These are phyloP conservation scores for Papilio xuthus DNA, from an alignment of 1,140 invertebrate genomes.

Conservation along the genomic window DNA sequence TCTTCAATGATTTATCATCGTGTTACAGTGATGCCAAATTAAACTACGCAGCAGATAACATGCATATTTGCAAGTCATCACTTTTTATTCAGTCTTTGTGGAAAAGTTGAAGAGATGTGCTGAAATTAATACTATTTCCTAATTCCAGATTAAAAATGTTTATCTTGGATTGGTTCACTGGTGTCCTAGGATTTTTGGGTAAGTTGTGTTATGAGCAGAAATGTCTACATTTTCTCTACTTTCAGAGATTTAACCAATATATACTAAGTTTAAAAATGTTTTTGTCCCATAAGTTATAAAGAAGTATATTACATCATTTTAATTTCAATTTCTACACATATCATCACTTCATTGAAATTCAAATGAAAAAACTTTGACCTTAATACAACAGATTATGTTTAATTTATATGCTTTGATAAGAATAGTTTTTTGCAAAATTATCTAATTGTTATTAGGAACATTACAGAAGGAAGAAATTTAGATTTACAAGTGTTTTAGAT, in stretches of 20 bases:
- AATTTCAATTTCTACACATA: neutral
- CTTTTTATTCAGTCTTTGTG: conserved; percentile 61
- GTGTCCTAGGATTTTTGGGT: conserved; percentile 97
- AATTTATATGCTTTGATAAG: neutral
- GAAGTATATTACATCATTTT: conserved; percentile 6
- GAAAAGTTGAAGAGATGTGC: conserved; percentile 48
- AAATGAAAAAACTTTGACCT: conserved; percentile 8
- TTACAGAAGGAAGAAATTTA: neutral
- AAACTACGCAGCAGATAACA: conserved; percentile 54
- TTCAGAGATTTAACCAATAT: conserved; percentile 13
- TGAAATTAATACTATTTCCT: conserved; percentile 56
- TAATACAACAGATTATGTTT: neutral
- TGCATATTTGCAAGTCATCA: conserved; percentile 72
- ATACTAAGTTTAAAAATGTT: neutral
- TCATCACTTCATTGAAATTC: conserved; percentile 5
- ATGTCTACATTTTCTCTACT: conserved; percentile 37
- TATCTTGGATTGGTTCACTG: conserved; percentile 98
- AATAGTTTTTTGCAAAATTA: neutral
- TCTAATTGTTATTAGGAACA: neutral
- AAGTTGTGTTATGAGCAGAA: conserved; percentile 74
- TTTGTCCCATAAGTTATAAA: neutral
- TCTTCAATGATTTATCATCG: conserved; percentile 40
- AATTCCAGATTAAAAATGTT: conserved; percentile 90
- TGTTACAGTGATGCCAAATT: conserved; percentile 44
- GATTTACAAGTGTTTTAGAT: no score